phyloP scores from a whole-genome alignment of 2,888 invertebrate species.

The Girardia tigrina region DNA sequence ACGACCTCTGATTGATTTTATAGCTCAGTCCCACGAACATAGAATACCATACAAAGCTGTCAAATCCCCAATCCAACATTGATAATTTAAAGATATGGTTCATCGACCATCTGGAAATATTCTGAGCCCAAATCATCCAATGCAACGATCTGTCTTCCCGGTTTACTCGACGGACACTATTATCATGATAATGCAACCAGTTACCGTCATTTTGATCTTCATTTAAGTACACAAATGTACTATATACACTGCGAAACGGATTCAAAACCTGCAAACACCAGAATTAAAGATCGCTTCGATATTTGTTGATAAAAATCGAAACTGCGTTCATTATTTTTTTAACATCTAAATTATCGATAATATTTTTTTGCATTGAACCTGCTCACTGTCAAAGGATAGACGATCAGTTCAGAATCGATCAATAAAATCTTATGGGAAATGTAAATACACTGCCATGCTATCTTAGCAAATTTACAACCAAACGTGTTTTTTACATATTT shows the following conservation, averaged over 20 bases:
- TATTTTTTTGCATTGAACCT: no score
- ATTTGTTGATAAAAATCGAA: no score
- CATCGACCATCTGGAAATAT: background rate
- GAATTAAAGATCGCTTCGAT: no score
- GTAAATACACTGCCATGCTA: no score
- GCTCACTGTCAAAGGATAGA: no score
- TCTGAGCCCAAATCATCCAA: background rate
- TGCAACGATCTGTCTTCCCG: background rate
- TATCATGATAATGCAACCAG: background rate
- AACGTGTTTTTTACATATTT: no score
- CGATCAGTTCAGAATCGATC: no score
- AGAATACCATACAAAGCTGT: background rate
- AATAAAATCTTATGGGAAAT: no score
- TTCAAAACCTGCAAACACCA: background rate
- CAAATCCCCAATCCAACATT: background rate
- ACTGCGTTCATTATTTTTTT: no score
- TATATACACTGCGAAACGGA: background rate
- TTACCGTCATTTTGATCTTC: background rate
- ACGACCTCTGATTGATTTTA: background rate
- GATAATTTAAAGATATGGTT: background rate
- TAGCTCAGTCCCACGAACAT: background rate
- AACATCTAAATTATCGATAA: no score
- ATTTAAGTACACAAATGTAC: background rate
- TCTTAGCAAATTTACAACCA: no score
- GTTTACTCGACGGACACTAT: background rate